phyloP scores from a whole-genome alignment of 2,113 vertebrate species.

The Epinephelus fuscoguttatus region DNA sequence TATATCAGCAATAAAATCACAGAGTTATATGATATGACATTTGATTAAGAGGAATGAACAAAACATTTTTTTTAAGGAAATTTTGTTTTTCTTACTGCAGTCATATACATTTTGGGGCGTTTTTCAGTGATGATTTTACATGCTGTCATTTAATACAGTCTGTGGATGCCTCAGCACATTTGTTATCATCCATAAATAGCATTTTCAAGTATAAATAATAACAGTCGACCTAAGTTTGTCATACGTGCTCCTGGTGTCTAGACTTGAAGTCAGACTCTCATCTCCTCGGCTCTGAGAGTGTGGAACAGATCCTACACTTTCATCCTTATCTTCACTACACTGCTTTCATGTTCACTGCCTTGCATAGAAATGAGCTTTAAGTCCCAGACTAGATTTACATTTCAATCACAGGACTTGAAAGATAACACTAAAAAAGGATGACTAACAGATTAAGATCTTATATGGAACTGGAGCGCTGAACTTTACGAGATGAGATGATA shows the following conservation, averaged over 20 bases:
- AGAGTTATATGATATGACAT: neutral
- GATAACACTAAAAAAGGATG: conserved; percentile 62
- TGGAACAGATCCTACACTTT: conserved; percentile 48
- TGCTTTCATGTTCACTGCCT: conserved; percentile 67
- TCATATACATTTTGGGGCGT: neutral
- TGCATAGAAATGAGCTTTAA: conserved; percentile 63
- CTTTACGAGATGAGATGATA: conserved; percentile 53
- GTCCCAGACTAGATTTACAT: conserved; percentile 72
- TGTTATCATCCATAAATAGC: neutral
- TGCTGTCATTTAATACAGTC: neutral
- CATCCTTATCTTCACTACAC: conserved; percentile 60
- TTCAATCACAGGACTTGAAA: conserved; percentile 65
- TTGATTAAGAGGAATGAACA: neutral
- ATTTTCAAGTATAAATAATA: conserved; percentile 2
- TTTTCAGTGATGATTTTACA: neutral
- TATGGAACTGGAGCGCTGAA: conserved; percentile 46
- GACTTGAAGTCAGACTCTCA: conserved; percentile 34
- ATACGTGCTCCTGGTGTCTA: conserved; percentile 35
- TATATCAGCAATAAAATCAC: neutral
- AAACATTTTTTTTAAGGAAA: neutral
- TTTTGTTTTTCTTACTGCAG: neutral
- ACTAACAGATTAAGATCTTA: conserved; percentile 66
- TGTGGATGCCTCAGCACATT: neutral
- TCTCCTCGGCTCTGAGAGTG: conserved; percentile 47
- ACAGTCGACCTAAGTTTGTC: conserved; percentile 16